These are phyloP conservation scores for Diplodus sargus DNA, from an alignment of 2,797 vertebrate genomes.

Conservation along the genomic window DNA sequence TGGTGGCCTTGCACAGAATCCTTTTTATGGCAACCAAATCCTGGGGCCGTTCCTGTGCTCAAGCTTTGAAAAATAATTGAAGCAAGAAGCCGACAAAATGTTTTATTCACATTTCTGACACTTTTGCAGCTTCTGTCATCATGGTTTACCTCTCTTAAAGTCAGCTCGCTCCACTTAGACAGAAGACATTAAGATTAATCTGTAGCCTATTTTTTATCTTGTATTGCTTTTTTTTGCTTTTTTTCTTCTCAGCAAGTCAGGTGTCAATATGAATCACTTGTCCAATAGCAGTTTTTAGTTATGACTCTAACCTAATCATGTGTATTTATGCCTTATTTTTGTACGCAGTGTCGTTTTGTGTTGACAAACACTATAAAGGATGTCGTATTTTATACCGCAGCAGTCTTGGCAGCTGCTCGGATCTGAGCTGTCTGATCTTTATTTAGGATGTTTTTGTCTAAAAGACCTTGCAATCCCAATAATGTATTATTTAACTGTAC, in stretches of 20 bases:
- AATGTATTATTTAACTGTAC: slow-evolving; percentile 60
- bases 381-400: slow-evolving; percentile 4
- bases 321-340: slow-evolving; percentile 32
- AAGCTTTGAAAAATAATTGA: slow-evolving; percentile 58
- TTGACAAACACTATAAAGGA: slow-evolving; percentile 10
- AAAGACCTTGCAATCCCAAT: slow-evolving; percentile 41
- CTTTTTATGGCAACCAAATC: no score
- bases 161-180: slow-evolving; percentile 43
- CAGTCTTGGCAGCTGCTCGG: slow-evolving; percentile 28
- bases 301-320: slow-evolving; percentile 9
- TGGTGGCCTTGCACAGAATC: no score
- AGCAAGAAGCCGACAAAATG: slow-evolving; percentile 46
- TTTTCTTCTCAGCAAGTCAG: slow-evolving; percentile 34
- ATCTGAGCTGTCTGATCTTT: slow-evolving; percentile 44
- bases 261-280: slow-evolving; percentile 47
- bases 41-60: slow-evolving; percentile 9
- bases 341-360: background rate
- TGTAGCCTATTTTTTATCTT: slow-evolving; percentile 10
- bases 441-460: slow-evolving; percentile 57
- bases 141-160: slow-evolving; percentile 49
- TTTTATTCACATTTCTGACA: slow-evolving; percentile 40
- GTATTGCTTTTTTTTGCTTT: slow-evolving; percentile 2
- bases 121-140: slow-evolving; percentile 12
- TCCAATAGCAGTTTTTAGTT: background rate
- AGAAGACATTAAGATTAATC: slow-evolving; percentile 57